Conservation (phyloP, 2,797 vertebrate species). For the Anguilla megastoma region DNA sequence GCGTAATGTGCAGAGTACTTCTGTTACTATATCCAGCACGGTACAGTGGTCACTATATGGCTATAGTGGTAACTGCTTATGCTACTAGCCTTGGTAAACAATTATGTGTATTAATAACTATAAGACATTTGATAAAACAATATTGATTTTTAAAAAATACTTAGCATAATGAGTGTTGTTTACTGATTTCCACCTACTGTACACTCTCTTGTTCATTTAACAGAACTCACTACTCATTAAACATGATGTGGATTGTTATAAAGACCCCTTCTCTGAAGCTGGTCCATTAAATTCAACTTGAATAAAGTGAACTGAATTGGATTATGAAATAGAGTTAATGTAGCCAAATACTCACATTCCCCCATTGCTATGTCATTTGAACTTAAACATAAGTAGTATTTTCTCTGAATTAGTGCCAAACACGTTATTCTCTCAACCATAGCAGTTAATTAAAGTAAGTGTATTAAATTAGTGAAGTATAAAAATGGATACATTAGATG, state of each 20-base stretch:
- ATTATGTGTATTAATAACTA: no score
- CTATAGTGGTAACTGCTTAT: no score
- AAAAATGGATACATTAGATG: neutral
- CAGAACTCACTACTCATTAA: neutral
- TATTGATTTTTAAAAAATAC: no score
- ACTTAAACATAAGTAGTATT: neutral
- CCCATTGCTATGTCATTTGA: neutral
- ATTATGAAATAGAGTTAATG: neutral
- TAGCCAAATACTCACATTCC: neutral
- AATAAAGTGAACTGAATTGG: slow-evolving; percentile 2
- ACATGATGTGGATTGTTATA: neutral
- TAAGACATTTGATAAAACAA: no score
- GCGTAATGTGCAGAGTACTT: no score
- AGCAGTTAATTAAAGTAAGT: neutral
- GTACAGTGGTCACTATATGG: no score
- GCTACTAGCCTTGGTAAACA: no score
- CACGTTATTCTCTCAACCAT: neutral
- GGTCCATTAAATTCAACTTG: neutral
- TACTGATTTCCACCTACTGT: no score
- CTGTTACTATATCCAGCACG: no score
- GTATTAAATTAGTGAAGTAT: neutral
- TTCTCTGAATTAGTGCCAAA: neutral
- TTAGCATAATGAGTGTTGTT: no score
- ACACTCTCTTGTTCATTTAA: neutral
- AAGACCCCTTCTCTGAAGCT: neutral